These are phyloP conservation scores for Homalodisca vitripennis DNA, from an alignment of 1,140 invertebrate species.

Conservation along the genomic window DNA sequence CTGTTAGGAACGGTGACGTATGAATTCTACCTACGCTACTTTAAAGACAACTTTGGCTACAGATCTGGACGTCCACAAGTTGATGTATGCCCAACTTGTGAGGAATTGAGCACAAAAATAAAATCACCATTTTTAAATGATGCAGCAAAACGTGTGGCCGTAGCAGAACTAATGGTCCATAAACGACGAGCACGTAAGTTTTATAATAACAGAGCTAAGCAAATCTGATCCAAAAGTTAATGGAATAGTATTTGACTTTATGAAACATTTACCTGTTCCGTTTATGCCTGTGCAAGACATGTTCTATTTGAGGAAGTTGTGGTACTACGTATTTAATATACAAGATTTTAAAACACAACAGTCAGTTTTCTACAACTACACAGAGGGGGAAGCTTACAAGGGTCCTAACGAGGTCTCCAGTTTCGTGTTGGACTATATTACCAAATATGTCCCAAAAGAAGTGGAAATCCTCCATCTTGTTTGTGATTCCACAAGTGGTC, in stretches of 20 bases:
- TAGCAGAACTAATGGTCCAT: constrained; percentile 41
- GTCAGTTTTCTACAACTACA: constrained; percentile 38
- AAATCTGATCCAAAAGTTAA: constrained; percentile 15
- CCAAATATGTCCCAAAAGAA: neutral
- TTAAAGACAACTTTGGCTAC: constrained; percentile 38
- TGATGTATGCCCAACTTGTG: constrained; percentile 33
- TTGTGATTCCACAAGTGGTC: neutral
- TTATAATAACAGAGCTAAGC: constrained; percentile 30
- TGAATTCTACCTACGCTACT: constrained; percentile 36
- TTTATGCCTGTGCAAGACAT: constrained; percentile 31
- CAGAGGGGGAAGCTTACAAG: constrained; percentile 39
- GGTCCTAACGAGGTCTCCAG: constrained; percentile 38
- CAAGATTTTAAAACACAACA: constrained; percentile 39
- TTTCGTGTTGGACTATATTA: constrained; percentile 31
- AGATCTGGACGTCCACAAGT: constrained; percentile 39
- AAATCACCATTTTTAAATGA: constrained; percentile 35
- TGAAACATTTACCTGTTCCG: constrained; percentile 39
- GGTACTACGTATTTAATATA: constrained; percentile 35
- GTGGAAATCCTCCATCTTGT: neutral
- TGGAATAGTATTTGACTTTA: constrained; percentile 37
- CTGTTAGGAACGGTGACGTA: constrained; percentile 40
- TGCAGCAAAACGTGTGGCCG: constrained; percentile 40
- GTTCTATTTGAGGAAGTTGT: constrained; percentile 39
- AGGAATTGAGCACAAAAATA: constrained; percentile 30
- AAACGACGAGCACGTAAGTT: constrained; percentile 40